Evolutionary conservation across 1,140 invertebrate genomes (phyloP), one percentile per base, ranked within the genome.

Genomic region (Procambarus virginalis): DNA sequence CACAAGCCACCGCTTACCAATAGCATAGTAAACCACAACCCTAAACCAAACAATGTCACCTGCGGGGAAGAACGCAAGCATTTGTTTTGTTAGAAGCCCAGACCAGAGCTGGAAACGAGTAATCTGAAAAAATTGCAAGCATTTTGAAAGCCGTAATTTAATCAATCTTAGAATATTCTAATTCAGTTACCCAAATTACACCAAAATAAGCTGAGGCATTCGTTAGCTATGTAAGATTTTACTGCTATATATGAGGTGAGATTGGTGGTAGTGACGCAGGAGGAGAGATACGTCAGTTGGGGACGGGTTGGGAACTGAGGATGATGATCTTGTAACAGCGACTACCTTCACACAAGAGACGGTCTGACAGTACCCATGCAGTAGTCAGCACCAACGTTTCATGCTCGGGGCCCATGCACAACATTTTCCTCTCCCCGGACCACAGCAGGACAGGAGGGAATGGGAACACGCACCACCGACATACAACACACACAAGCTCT

Each of bases 1-100:
- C 68, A 73, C 2, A 73, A 73, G 68, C 68, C 68, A 73, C 68
- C 68, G 68, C 68, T 73, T 34, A 73, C 68, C 68, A 73, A 73
- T 73, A 73, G 68, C 68, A 34, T 73, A 73, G n/a, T 73, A 73
- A 14, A 73, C n/a, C 2, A 73, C 10, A 34, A 20, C 68, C 68
- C 68, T 73, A 73, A 10, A 73, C 68, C 68, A 22, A 73, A 8
- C 22, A 73, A 22, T 73, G n/a, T 14, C 68, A 73, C n/a, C 68
- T 73, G 68, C 68, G 20, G 8, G 60, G 12, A 64, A 73, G n/a
- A 73, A 73, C 68, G 20, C 3, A 73, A 73, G 68, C 68, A 73
- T 22, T 34, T 34, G 34, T 34, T n/a, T 73, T 73, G 68, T 73
- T 73, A 73, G 34, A 73, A 73, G 68, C 68, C 68, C 68, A 34